Percentiles rank a stretch among this genome's conserved stretches.
These are phyloP conservation scores for Manis crassicaudata DNA, from an alignment of 2,797 vertebrate genomes.

Conservation along the genomic window DNA sequence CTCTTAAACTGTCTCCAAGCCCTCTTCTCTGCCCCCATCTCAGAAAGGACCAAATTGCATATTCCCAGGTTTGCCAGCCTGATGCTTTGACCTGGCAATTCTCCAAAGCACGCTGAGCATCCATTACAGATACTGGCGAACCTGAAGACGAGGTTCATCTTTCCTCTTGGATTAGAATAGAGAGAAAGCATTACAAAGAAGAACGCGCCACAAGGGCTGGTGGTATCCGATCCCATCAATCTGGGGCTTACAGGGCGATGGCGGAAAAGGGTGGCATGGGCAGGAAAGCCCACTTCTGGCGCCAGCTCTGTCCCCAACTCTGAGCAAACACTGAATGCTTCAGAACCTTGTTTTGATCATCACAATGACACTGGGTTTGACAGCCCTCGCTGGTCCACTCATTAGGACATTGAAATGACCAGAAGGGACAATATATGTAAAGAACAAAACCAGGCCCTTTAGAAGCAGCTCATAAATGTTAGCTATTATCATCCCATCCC, in stretches of 20 bases:
- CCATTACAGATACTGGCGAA: background rate
- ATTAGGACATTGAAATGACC: background rate
- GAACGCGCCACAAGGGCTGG: background rate
- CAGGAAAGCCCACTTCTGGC: background rate
- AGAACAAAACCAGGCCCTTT: fast-evolving
- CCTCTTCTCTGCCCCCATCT: slow-evolving; percentile 29
- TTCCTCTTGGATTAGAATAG: background rate
- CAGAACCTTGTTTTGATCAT: background rate
- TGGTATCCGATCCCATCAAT: fast-evolving
- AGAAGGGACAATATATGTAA: background rate
- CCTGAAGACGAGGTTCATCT: background rate
- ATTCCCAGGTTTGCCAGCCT: slow-evolving; percentile 61
- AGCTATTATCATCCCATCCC: background rate
- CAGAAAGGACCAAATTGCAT: slow-evolving; percentile 50
- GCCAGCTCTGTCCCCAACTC: background rate
- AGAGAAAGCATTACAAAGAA: background rate
- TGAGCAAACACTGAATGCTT: background rate
- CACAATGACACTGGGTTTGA: background rate
- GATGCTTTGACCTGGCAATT: slow-evolving; percentile 57
- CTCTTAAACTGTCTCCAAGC: slow-evolving; percentile 74
- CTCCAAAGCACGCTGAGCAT: background rate
- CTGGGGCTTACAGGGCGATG: background rate
- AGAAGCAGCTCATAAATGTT: background rate
- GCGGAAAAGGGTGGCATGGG: background rate
- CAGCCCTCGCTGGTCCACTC: background rate